Conservation (phyloP, 2,113 vertebrate species). For the Phalacrocorax aristotelis region DNA sequence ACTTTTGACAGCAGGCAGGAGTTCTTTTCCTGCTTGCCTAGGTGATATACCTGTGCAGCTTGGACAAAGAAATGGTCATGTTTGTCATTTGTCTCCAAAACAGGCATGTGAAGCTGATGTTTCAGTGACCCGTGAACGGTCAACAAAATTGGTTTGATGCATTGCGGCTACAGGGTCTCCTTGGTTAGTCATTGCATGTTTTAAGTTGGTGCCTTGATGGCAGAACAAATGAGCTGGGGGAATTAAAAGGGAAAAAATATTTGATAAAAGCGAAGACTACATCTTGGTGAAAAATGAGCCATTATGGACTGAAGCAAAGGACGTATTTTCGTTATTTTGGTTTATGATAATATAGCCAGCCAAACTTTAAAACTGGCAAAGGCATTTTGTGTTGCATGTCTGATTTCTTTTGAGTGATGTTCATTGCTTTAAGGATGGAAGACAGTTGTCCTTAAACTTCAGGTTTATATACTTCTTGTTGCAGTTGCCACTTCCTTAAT, state of each 20-base stretch:
- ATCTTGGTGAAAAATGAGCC: not conserved
- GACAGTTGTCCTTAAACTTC: not conserved
- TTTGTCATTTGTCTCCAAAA: not conserved
- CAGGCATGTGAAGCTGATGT: not conserved
- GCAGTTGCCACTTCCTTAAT: not conserved
- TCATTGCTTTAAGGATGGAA: not conserved
- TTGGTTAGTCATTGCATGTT: constrained; percentile 16
- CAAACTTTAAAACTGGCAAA: not conserved
- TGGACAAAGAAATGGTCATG: not conserved
- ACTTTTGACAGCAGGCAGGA: not conserved
- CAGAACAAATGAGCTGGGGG: not conserved
- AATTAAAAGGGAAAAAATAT: not conserved
- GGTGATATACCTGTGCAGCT: not conserved
- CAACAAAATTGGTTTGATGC: constrained; percentile 22
- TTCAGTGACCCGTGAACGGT: not conserved
- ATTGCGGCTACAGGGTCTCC: constrained; percentile 28
- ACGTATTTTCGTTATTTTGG: not conserved
- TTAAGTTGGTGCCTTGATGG: not conserved
- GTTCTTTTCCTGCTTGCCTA: not conserved
- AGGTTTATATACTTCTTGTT: not conserved
- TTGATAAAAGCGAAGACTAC: not conserved
- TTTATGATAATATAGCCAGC: not conserved
- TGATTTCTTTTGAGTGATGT: not conserved
- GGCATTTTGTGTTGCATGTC: not conserved
- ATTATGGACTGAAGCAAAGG: not conserved